These are phyloP conservation scores for Coboldia fuscipes DNA, from an alignment of 1,140 invertebrate genomes.

Conservation along the genomic window DNA sequence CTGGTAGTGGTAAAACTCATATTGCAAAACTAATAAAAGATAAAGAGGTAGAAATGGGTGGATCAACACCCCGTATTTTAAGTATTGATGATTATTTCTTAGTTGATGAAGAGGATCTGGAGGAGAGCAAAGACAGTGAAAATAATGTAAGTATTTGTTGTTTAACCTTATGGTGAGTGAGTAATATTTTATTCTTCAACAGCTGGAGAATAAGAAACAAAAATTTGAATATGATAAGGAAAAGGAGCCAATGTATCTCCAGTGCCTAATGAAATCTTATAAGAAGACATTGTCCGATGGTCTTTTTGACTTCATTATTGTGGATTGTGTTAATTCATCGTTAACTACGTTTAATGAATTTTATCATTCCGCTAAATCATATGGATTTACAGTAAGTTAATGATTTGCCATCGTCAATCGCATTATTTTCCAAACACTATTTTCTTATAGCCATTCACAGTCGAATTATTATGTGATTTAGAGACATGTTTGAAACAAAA, in stretches of 20 bases:
- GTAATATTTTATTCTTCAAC: constrained; percentile 1
- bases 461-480: constrained; percentile 62
- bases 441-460: constrained; percentile 11
- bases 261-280: constrained; percentile 71
- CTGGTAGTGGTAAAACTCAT: constrained; percentile 68
- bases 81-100: constrained; percentile 94
- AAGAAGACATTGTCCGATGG: constrained; percentile 81
- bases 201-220: constrained; percentile 46
- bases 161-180: neutral
- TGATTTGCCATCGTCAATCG: neutral
- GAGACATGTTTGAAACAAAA: constrained; percentile 60
- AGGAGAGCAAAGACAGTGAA: constrained; percentile 54
- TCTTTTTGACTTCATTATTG: constrained; percentile 82
- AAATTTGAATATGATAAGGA: constrained; percentile 79
- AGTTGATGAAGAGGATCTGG: constrained; percentile 72
- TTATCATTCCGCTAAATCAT: constrained; percentile 67
- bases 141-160: constrained; percentile 27
- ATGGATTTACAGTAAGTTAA: constrained; percentile 62
- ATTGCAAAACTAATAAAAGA: constrained; percentile 63
- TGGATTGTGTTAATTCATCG: constrained; percentile 72
- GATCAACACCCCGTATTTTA: constrained; percentile 62
- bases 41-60: constrained; percentile 25
- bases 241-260: constrained; percentile 61
- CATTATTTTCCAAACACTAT: neutral
- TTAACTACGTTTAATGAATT: constrained; percentile 67